Conservation (phyloP, 2,113 vertebrate genomes). For the Castor canadensis region DNA sequence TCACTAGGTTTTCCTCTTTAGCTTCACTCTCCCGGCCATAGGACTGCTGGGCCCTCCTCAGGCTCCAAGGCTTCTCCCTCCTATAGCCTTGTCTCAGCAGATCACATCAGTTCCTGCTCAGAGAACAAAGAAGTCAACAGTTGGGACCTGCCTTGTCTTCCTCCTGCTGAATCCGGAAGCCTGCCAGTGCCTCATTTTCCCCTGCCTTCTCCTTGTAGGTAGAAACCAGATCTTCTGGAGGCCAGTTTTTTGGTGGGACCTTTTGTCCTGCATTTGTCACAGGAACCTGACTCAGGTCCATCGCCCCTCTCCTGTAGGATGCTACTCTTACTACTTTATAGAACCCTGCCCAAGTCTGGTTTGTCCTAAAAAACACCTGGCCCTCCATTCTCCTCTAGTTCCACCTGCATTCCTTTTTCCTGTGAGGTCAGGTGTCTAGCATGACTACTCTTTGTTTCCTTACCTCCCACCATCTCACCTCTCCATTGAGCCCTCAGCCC, state of each 20-base stretch:
- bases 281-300: neutral
- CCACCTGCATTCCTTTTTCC: neutral
- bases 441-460: neutral
- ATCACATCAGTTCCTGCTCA: neutral
- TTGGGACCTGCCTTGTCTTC: neutral
- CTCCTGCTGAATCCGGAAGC: neutral
- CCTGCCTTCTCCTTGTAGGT: neutral
- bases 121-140: neutral
- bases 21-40: neutral
- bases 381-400: neutral
- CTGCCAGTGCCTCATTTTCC: rapidly evolving
- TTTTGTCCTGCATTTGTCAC: neutral
- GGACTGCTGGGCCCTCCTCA: neutral
- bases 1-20: neutral
- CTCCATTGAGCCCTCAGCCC: neutral
- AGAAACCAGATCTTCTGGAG: neutral
- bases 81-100: neutral
- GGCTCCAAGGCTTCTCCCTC: neutral
- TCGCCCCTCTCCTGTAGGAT: no score
- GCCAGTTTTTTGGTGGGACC: neutral
- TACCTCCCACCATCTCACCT: neutral
- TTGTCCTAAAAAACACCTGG: neutral
- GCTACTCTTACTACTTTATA: no score
- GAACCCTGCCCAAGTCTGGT: neutral
- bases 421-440: neutral